These are phyloP conservation scores for Phasianus colchicus DNA, from an alignment of 2,113 vertebrate species.

Conservation along the genomic window DNA sequence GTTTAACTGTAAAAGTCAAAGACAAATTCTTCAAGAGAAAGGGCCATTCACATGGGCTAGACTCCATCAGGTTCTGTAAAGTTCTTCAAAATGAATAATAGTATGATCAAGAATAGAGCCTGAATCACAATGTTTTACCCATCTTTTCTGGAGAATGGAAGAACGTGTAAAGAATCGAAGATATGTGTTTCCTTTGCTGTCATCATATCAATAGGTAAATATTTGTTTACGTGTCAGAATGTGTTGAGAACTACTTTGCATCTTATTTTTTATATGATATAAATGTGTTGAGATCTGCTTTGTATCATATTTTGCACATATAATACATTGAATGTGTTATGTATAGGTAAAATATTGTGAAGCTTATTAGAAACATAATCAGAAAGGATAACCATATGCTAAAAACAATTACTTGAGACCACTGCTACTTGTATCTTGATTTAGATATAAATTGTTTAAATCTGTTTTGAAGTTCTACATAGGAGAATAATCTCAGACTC, in stretches of 20 bases:
- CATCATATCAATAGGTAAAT: neutral
- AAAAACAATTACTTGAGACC: neutral
- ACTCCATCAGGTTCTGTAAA: neutral
- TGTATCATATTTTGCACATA: neutral
- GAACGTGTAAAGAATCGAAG: neutral
- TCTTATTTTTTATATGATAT: too few species aligned
- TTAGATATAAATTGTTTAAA: neutral
- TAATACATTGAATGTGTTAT: neutral
- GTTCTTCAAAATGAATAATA: neutral
- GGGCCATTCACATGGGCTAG: rapidly evolving
- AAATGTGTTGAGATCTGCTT: neutral
- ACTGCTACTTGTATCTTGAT: neutral
- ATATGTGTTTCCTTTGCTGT: neutral
- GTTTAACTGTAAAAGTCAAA: neutral
- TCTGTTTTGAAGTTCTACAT: neutral
- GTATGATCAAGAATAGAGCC: neutral
- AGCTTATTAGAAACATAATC: neutral
- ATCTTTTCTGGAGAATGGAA: neutral
- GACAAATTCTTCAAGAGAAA: neutral
- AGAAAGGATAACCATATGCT: neutral
- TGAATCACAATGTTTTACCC: neutral
- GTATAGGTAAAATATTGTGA: neutral
- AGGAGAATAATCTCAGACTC: neutral
- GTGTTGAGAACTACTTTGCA: too few species aligned
- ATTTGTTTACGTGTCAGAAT: neutral